These are phyloP conservation scores for Mustelus asterias DNA, from an alignment of 2,113 vertebrate species.

Conservation along the genomic window DNA sequence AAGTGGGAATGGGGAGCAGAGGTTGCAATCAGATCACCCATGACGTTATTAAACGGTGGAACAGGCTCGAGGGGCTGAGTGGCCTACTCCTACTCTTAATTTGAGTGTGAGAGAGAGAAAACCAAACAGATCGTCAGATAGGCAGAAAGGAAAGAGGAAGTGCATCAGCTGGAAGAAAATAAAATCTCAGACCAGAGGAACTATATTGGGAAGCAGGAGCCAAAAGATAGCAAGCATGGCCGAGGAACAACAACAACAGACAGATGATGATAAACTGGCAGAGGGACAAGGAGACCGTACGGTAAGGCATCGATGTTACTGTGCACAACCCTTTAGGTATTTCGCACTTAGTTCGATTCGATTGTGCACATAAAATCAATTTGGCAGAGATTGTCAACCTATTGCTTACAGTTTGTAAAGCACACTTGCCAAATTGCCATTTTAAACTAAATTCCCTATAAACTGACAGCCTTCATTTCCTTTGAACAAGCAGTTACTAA, in stretches of 20 bases:
- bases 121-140: background rate
- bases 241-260: background rate
- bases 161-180: background rate
- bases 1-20: background rate
- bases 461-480: conserved; percentile 9
- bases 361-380: background rate
- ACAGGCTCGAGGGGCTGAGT: background rate
- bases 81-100: background rate
- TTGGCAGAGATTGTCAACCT: background rate
- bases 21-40: background rate
- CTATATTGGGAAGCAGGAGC: background rate
- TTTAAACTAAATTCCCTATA: background rate
- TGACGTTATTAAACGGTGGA: background rate
- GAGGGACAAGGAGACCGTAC: background rate
- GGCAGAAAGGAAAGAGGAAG: background rate
- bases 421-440: conserved; percentile 5
- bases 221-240: background rate
- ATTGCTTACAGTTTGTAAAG: conserved; percentile 4
- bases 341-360: background rate
- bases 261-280: background rate
- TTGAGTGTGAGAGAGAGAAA: no score
- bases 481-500: conserved; percentile 15
- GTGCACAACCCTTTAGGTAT: background rate
- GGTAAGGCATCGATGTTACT: background rate
- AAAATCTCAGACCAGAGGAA: background rate